Conservation (phyloP, 2,113 vertebrate genomes). For the Acrocephalus kingi region DNA sequence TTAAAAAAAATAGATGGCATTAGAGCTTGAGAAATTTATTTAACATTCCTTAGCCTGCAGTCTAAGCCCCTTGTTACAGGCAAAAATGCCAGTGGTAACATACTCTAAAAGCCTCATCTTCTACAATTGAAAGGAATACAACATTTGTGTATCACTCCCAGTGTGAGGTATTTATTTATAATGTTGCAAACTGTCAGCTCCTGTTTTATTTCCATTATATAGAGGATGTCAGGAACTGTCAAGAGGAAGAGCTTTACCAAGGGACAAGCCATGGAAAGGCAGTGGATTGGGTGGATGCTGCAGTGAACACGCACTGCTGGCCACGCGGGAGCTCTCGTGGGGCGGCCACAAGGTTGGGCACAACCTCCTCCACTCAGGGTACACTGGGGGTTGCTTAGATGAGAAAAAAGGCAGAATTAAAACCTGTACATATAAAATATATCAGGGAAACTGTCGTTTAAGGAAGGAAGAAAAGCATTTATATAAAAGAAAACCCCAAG, state of each 20-base stretch:
- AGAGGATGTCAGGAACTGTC: conserved; percentile 20
- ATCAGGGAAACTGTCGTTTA: background rate
- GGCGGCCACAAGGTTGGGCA: background rate
- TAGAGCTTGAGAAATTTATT: conserved; percentile 25
- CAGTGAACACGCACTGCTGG: background rate
- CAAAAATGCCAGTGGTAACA: conserved; percentile 34
- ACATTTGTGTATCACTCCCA: conserved; percentile 48
- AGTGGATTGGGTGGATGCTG: background rate
- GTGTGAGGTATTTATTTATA: conserved; percentile 51
- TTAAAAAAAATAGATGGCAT: conserved; percentile 10
- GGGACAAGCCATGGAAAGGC: background rate
- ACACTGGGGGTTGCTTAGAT: fast-evolving
- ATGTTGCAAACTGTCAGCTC: conserved; percentile 38
- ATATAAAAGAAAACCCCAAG: background rate
- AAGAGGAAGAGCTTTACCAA: background rate
- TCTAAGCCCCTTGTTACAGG: conserved; percentile 1
- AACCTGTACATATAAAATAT: background rate
- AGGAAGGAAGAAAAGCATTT: background rate
- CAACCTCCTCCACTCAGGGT: background rate
- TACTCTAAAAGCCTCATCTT: conserved; percentile 42
- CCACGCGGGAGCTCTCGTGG: background rate
- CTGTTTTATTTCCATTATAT: background rate
- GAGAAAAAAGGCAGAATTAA: background rate
- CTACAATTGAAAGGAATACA: conserved; percentile 48
- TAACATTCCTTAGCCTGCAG: conserved; percentile 25